Percentiles rank a stretch among this genome's conserved stretches.
Conservation (phyloP, 2,888 invertebrate genomes). For the Polia nebulosa region DNA sequence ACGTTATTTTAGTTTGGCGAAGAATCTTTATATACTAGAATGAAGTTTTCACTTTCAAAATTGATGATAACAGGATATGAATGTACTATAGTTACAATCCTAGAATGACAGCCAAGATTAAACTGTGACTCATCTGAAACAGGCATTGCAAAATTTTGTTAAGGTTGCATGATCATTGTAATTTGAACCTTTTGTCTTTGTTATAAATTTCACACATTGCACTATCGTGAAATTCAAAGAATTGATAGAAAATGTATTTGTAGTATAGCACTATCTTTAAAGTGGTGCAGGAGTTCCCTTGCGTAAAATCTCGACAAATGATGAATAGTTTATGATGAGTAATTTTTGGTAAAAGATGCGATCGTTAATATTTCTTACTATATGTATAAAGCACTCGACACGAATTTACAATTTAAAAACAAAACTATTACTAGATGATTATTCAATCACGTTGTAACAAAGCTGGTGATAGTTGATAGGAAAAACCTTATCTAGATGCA, state of each 20-base stretch:
- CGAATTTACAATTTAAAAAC: neutral
- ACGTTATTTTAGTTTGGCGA: constrained; percentile 3
- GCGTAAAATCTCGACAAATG: constrained; percentile 12
- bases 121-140: constrained; percentile 21
- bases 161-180: constrained; percentile 5
- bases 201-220: neutral
- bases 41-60: neutral
- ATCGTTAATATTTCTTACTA: no score
- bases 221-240: neutral
- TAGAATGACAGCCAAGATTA: constrained; percentile 26
- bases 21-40: constrained; percentile 4
- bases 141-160: neutral
- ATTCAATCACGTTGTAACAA: constrained; percentile 3
- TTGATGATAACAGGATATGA: constrained; percentile 21
- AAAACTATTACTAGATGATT: neutral
- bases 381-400: no score
- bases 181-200: constrained; percentile 26
- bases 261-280: constrained; percentile 15
- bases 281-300: constrained; percentile 23
- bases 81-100: constrained; percentile 5
- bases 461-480: neutral
- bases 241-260: constrained; percentile 4
- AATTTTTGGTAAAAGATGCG: neutral
- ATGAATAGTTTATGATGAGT: constrained; percentile 12
- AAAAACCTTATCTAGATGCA: constrained; percentile 8